These are phyloP conservation scores for Macquaria australasica DNA, from an alignment of 2,113 vertebrate species.

Conservation along the genomic window DNA sequence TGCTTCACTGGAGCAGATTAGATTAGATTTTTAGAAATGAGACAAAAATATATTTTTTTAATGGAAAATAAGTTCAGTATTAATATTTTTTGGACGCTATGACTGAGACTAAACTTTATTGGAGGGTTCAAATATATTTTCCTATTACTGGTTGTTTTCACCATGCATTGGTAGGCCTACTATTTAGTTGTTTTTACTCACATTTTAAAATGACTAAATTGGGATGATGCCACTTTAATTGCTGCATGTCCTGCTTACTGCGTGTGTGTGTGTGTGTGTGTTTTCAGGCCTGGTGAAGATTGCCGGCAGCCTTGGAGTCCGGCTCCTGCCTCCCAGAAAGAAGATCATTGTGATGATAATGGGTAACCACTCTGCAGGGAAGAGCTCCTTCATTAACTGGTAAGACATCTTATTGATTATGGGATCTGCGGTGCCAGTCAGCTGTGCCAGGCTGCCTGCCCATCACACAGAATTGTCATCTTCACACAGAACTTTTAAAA, in stretches of 20 bases:
- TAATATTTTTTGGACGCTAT: not conserved
- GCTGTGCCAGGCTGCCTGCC: not conserved
- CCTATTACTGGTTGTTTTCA: too few species aligned
- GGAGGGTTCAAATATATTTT: too few species aligned
- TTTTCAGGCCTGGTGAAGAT: conserved; percentile 84
- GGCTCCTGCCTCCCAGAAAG: conserved; percentile 84
- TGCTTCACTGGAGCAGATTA: not conserved
- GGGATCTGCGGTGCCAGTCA: not conserved
- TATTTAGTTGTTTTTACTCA: not conserved
- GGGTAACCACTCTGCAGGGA: conserved; percentile 88
- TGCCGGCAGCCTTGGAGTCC: conserved; percentile 79
- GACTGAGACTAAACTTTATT: too few species aligned
- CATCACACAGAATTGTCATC: not conserved
- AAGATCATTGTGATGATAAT: conserved; percentile 87
- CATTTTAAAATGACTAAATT: not conserved
- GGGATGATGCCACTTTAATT: not conserved
- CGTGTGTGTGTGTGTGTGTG: conserved; percentile 4
- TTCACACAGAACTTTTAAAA: conserved; percentile 18
- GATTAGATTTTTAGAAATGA: not conserved
- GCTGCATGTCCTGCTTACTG: not conserved
- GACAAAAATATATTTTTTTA: not conserved
- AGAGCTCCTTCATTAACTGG: conserved; percentile 89
- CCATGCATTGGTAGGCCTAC: not conserved
- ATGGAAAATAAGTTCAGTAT: not conserved
- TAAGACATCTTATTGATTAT: conserved; percentile 56